phyloP scores from a whole-genome alignment of 35 echinoderm and acorn worm genomes.

The Heliocidaris erythrogramma region DNA sequence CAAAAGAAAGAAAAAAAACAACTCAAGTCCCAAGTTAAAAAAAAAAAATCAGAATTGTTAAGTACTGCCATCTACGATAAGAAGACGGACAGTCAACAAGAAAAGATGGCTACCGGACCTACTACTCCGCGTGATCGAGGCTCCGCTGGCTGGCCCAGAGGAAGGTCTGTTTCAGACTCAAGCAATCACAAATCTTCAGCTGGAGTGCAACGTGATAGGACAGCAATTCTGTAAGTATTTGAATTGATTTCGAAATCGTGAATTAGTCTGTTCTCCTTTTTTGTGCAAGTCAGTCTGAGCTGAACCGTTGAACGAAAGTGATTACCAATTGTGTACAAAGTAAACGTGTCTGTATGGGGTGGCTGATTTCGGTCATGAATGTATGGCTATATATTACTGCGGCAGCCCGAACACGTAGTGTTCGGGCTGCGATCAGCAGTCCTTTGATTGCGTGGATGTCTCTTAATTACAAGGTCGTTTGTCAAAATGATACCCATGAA shows the following conservation, averaged over 20 bases:
- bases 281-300: background rate
- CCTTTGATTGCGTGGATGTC: too few relatives aligned
- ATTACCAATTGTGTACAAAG: background rate
- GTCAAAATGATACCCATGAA: too few relatives aligned
- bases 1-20: too few relatives aligned
- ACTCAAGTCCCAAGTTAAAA: too few relatives aligned
- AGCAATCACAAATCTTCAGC: conserved; percentile 37
- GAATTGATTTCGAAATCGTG: background rate
- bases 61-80: background rate
- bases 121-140: conserved; percentile 37
- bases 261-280: background rate
- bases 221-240: conserved; percentile 79
- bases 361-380: background rate
- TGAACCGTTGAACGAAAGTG: background rate
- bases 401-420: too few relatives aligned
- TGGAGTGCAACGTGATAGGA: conserved; percentile 76
- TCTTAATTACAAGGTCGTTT: too few relatives aligned
- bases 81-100: conserved; percentile 37
- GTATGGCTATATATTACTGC: too few relatives aligned
- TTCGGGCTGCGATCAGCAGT: too few relatives aligned
- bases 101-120: conserved; percentile 27
- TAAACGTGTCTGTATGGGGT: background rate
- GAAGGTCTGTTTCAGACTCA: conserved; percentile 36
- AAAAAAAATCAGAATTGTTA: too few relatives aligned
- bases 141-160: conserved; percentile 49